These are phyloP conservation scores for Hypotaenidia okinawae DNA, from an alignment of 2,797 vertebrate species.

Conservation along the genomic window DNA sequence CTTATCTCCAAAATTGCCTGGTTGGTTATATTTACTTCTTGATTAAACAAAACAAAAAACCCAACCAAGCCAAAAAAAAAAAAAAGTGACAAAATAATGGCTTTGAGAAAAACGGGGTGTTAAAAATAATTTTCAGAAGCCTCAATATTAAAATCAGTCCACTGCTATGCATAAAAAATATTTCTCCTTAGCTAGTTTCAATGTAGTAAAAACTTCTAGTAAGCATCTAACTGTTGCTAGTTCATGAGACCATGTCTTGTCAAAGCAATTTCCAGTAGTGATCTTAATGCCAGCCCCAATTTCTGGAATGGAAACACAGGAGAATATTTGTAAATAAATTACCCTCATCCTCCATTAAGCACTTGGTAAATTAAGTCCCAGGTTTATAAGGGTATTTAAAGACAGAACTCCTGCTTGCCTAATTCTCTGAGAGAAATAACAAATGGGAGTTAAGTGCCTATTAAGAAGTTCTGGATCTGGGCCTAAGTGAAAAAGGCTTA, in stretches of 20 bases:
- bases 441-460: background rate
- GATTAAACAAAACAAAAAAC: background rate
- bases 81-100: background rate
- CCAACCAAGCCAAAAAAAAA: background rate
- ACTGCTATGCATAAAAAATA: background rate
- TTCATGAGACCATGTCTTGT: background rate
- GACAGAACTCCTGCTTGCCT: background rate
- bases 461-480: background rate
- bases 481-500: background rate
- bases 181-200: background rate
- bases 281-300: background rate
- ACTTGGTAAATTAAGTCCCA: background rate
- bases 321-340: background rate
- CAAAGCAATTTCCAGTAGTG: background rate
- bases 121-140: background rate
- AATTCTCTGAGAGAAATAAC: background rate
- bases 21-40: background rate
- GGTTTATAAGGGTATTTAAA: background rate
- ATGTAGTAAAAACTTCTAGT: background rate
- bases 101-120: background rate
- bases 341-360: background rate
- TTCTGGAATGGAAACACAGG: background rate
- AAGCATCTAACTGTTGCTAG: background rate
- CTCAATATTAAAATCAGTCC: background rate
- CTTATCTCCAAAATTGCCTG: background rate